Evolutionary conservation across 2,113 vertebrate species (phyloP).

Genomic region (Peromyscus californicus): DNA sequence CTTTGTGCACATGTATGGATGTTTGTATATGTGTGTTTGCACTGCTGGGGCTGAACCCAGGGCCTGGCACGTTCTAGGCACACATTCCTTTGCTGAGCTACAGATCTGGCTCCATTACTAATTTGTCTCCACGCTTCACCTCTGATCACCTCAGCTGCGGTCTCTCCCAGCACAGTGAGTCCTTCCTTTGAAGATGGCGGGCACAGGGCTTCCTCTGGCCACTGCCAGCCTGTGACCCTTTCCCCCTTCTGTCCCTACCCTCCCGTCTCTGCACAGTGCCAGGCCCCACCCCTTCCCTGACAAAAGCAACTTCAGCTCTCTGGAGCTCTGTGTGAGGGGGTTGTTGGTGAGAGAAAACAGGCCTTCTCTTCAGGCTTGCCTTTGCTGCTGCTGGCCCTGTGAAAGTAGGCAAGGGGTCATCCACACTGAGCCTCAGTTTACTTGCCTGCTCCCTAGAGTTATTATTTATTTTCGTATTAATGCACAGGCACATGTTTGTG

Average conservation of each 20-base stretch:
- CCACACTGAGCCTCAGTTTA: neutral
- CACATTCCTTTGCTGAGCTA: neutral
- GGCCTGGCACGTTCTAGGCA: neutral
- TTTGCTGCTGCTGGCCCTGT: neutral
- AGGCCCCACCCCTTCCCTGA: neutral
- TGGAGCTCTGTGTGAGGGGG: neutral
- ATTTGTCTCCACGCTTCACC: neutral
- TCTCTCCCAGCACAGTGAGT: neutral
- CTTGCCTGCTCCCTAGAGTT: neutral
- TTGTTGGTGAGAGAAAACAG: neutral
- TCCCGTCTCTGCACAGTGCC: neutral
- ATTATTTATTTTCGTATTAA: neutral
- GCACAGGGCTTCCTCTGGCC: neutral
- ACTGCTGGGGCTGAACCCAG: neutral
- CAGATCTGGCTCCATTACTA: neutral
- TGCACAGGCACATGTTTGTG: neutral
- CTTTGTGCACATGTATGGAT: neutral
- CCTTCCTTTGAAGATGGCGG: neutral
- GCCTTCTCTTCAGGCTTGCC: neutral
- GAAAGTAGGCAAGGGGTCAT: neutral
- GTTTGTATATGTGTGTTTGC: too few species aligned
- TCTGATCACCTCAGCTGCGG: neutral
- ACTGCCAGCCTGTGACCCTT: neutral
- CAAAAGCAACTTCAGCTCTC: neutral
- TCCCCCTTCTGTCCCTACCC: neutral